A percentile compares a stretch with the other conserved stretches of the same genome.
Conservation (phyloP, 2,797 vertebrate genomes). For the Gallinago nigripennis region DNA sequence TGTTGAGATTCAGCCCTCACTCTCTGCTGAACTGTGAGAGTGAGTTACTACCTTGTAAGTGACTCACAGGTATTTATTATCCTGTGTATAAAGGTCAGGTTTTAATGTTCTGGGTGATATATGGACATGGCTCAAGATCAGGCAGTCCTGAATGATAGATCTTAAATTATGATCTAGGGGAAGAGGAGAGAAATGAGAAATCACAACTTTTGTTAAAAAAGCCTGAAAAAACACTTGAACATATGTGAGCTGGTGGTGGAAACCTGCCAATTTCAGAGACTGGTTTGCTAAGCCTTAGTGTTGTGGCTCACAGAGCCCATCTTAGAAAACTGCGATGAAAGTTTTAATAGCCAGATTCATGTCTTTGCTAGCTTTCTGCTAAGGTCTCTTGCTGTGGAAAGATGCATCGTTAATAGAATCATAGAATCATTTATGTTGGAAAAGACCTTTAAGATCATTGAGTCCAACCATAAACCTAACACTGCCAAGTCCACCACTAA, state of each 20-base stretch:
- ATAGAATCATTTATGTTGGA: neutral
- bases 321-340: neutral
- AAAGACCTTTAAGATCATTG: neutral
- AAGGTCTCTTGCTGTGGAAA: neutral
- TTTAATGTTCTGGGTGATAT: constrained; percentile 77
- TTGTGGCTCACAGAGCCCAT: neutral
- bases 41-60: constrained; percentile 73
- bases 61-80: constrained; percentile 77
- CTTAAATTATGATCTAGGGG: constrained; percentile 71
- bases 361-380: neutral
- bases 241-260: neutral
- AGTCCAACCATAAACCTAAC: neutral
- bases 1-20: constrained; percentile 54
- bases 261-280: neutral
- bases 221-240: constrained; percentile 1
- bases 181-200: constrained; percentile 67
- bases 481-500: neutral
- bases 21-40: constrained; percentile 52
- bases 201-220: constrained; percentile 44
- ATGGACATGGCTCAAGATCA: constrained; percentile 68
- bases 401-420: neutral
- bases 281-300: neutral
- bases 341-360: neutral
- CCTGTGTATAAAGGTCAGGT: constrained; percentile 73
- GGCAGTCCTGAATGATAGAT: constrained; percentile 72